Evolutionary conservation across 1,140 invertebrate species (phyloP).

Genomic region (Trypoxylus dichotomus): DNA sequence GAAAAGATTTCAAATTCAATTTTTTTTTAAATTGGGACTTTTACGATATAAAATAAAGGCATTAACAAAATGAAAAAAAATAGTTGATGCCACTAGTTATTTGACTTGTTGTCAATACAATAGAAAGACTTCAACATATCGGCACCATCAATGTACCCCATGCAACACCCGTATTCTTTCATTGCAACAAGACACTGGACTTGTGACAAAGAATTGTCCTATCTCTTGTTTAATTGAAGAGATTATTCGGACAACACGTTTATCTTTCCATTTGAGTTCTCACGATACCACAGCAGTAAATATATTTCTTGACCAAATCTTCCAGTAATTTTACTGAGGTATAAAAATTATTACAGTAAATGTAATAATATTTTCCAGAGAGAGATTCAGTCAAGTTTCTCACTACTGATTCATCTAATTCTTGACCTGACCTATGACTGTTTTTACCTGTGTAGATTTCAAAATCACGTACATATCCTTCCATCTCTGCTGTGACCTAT

Average conservation of each 20-base stretch:
- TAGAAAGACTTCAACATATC: neutral
- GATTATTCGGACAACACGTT: neutral
- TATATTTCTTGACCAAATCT: neutral
- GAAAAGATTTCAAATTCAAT: neutral
- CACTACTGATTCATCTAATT: slow-evolving; percentile 40
- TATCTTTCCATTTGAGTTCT: neutral
- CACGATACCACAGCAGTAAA: neutral
- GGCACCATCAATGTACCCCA: neutral
- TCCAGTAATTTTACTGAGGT: neutral
- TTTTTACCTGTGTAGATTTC: slow-evolving; percentile 40
- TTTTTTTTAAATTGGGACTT: neutral
- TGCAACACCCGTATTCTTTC: neutral
- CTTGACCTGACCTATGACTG: slow-evolving; percentile 36
- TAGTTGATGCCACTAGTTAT: neutral
- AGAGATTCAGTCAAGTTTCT: neutral
- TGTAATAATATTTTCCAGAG: neutral
- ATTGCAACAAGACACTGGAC: neutral
- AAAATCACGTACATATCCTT: slow-evolving; percentile 26
- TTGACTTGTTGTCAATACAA: neutral
- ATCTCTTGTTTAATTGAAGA: neutral
- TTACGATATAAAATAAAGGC: neutral
- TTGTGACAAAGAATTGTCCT: neutral
- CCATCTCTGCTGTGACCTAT: slow-evolving; percentile 17
- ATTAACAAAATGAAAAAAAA: neutral
- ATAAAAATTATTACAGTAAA: neutral